Evolutionary conservation across 2,113 vertebrate genomes (phyloP).

Genomic region (Anas platyrhynchos): DNA sequence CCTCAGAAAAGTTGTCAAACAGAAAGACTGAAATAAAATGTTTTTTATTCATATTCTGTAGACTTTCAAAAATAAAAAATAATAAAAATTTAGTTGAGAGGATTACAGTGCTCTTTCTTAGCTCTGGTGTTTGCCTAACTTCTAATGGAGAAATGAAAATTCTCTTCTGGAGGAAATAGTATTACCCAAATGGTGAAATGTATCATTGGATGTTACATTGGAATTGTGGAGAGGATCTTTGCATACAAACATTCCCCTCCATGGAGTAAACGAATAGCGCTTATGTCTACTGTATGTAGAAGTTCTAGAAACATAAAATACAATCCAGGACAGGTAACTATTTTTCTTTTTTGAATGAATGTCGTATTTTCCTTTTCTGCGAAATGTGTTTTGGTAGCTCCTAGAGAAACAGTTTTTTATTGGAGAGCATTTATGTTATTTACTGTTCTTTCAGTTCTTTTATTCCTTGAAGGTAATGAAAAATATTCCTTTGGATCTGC

Average conservation of each 20-base stretch:
- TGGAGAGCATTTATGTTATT: neutral
- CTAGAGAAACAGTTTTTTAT: neutral
- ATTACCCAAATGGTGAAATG: neutral
- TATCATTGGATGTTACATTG: neutral
- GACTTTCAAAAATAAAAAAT: neutral
- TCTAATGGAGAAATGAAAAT: neutral
- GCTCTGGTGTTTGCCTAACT: neutral
- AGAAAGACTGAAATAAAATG: slow-evolving; percentile 24
- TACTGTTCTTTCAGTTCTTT: neutral
- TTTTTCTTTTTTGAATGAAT: neutral
- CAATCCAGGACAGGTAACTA: neutral
- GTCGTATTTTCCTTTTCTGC: neutral
- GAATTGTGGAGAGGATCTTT: neutral
- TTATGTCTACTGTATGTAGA: neutral
- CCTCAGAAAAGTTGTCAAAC: slow-evolving; percentile 53
- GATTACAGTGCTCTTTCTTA: neutral
- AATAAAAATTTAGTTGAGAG: neutral
- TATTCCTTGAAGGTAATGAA: neutral
- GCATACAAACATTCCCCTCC: neutral
- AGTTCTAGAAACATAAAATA: neutral
- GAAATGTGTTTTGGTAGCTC: neutral
- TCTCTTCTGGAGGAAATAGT: neutral
- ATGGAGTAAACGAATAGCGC: neutral
- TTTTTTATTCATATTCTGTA: neutral
- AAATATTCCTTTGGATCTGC: neutral